Base-by-base conservation (phyloP, 2,113 vertebrate genomes). In the Coturnix japonica region DNA sequence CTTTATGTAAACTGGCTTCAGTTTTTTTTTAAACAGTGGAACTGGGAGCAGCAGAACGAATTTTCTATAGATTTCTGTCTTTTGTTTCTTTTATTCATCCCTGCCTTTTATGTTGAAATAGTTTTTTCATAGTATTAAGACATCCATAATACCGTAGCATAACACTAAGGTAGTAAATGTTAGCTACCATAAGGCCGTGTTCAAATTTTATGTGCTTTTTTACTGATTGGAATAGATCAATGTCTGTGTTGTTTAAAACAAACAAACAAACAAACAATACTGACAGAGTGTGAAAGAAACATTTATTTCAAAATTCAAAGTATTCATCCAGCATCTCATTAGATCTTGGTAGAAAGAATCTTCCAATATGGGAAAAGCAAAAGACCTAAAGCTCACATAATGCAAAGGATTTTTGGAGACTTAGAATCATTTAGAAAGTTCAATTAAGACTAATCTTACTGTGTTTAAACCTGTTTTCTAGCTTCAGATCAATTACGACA, bases 401-500 rank as follows among this genome's bases (percentile, higher is more conserved):
- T 66, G 69, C 6, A 46, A 93, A 51, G 7, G 3, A 37, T 43
- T 91, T 56, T 20, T 19, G 31, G n/a, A 47, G 23, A 37, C 78
- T 49, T 18, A 73, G 28, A 79, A 84, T 79, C 13, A 53, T 35
- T 80, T 67, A 39, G 28, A 17, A 61, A 54, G 16, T 56, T 79
- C 37, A 87, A 78, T 25, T 51, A 75, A 67, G 69, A 67, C 54
- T 94, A 47, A 93, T 54, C 20, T 39, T 37, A 22, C 46, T 71
- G 18, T 96, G 44, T 87, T 95, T 94, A 95, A 56, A 91, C 97
- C 4, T 65, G n/a, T 61, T 81, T 56, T 94, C 69, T 96, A 99
- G 99, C 99, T 99, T 96, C 99, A 99, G 98, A 98, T 99, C 97
- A 99, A 98, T 97, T 99, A 99, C 90, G 99, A 99, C 97, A 98